Evolutionary conservation across 2,888 invertebrate genomes (phyloP).

Genomic region (Plebejus melissa): DNA sequence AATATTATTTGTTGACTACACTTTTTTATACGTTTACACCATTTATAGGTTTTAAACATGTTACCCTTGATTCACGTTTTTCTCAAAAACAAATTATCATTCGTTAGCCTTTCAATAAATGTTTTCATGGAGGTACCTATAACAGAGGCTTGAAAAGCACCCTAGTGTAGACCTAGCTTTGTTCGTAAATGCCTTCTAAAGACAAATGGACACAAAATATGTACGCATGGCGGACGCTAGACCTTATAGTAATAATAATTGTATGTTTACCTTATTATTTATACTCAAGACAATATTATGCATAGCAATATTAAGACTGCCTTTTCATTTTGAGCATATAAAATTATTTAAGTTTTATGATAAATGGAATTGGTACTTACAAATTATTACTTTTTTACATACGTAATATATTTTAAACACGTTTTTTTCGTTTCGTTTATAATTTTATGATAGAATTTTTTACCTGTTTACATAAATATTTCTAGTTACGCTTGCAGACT

Average conservation of each 20-base stretch:
- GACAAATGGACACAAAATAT: not conserved
- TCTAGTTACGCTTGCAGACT: no score
- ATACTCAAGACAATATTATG: constrained; percentile 10
- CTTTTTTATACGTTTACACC: no score
- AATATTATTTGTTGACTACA: not conserved
- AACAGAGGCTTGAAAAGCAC: not conserved
- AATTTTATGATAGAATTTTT: not conserved
- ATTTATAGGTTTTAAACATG: not conserved
- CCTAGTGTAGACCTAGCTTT: not conserved
- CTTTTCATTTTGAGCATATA: not conserved
- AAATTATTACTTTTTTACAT: not conserved
- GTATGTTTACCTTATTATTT: constrained; percentile 1
- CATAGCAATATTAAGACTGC: constrained; percentile 15
- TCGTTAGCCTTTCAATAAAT: not conserved
- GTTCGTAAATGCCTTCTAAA: not conserved
- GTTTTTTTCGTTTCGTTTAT: not conserved
- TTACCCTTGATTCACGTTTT: not conserved
- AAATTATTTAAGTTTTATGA: not conserved
- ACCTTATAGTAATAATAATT: not conserved
- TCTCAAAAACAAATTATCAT: not conserved
- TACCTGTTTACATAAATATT: no score
- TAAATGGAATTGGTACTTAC: not conserved
- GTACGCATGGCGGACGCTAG: not conserved
- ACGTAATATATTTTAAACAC: not conserved
- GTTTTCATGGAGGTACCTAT: not conserved